Evolutionary conservation across 1,140 invertebrate species (phyloP), one percentile per base, ranked within the genome.

Genomic region (Brachystomella parvula): DNA sequence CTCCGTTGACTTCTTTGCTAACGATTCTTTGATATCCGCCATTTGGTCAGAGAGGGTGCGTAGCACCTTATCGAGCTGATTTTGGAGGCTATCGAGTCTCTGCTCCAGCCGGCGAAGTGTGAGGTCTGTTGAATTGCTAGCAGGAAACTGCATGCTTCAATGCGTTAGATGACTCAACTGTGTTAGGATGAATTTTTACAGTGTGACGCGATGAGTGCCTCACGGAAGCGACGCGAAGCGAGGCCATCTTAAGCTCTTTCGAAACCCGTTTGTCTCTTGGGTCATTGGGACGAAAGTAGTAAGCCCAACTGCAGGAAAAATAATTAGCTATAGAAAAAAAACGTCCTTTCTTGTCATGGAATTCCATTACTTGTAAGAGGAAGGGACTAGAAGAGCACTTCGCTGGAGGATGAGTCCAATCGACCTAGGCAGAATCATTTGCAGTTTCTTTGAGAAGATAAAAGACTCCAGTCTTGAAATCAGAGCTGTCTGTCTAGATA

Each of bases 381-480:
- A 85, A 15, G 84, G 85, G 19, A 89, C 80, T 15, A 92, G 75
- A 15, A 90, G 75, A 0, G 88, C 88, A 24, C 84, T 84, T 61
- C 81, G 82, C 66, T 88, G 83, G 33, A 87, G 82, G 12, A 85
- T 78, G 2, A 80, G 78, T 26, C 89, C 79, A 15, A 89, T 74
- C 62, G 82, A 82, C 32, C 77, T 78, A 0, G 88, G 89, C 17
- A 76, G 53, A 0, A 84, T 82, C 71, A 84, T 85, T 33, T 85
- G 81, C 35, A 89, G 74, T 33, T 89, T 71, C 17, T 84, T 83
- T 1, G 88, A 90, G 75, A 92, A 91, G 49, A 92, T 79, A 80
- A 91, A 84, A 61, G 84, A 86, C 75, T 92, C 89, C 28, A 92
- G 77, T 68, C 89, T 85, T 0, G 87, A 87, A 0, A 91, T 86